These are phyloP conservation scores for Platyscelio sp. DNA, from an alignment of 2,888 invertebrate genomes.

Conservation along the genomic window DNA sequence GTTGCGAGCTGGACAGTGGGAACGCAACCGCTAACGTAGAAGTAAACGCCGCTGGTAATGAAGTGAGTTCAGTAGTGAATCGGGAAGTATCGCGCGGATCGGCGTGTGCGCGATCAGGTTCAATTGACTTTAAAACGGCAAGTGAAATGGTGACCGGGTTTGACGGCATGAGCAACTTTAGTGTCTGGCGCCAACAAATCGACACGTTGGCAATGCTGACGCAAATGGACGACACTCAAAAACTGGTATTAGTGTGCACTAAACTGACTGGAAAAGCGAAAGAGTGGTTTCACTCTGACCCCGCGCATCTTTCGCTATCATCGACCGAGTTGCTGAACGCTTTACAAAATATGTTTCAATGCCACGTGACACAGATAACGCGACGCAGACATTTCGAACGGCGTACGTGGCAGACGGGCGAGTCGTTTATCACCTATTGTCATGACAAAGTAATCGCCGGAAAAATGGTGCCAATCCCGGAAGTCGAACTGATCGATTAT, in stretches of 20 bases:
- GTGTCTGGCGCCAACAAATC: constrained; percentile 53
- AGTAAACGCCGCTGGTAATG: too few species aligned
- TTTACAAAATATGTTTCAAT: constrained; percentile 55
- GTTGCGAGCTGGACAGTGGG: too few species aligned
- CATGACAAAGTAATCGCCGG: neutral
- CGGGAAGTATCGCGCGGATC: too few species aligned
- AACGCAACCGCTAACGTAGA: too few species aligned
- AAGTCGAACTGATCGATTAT: constrained; percentile 8
- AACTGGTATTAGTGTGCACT: constrained; percentile 36
- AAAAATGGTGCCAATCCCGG: neutral
- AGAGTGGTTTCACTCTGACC: constrained; percentile 62
- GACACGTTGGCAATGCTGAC: constrained; percentile 34
- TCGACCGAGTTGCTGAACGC: constrained; percentile 12
- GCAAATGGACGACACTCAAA: constrained; percentile 18
- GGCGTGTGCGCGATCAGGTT: too few species aligned
- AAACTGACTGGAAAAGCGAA: constrained; percentile 44
- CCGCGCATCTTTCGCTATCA: constrained; percentile 36
- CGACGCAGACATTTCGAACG: constrained; percentile 59
- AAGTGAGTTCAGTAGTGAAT: too few species aligned
- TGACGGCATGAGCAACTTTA: constrained; percentile 17
- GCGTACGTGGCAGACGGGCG: constrained; percentile 51
- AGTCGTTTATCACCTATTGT: constrained; percentile 10
- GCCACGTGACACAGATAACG: constrained; percentile 34
- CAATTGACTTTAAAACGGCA: neutral
- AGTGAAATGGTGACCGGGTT: neutral